Percentiles rank a stretch among this genome's conserved stretches.
These are phyloP conservation scores for Teleogryllus oceanicus DNA, from an alignment of 2,888 invertebrate genomes.

Conservation along the genomic window DNA sequence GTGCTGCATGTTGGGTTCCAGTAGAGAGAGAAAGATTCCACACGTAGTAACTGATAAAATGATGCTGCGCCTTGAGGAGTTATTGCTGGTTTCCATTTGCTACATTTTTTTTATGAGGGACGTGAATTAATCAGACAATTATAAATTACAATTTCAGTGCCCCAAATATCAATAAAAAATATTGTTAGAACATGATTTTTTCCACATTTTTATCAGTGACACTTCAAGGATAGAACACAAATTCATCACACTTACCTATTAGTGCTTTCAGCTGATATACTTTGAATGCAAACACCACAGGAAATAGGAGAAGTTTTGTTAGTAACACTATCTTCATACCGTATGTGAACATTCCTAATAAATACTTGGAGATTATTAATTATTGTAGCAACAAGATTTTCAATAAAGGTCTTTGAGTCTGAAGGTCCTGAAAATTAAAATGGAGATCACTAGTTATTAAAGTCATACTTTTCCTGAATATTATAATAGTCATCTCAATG, in stretches of 20 bases:
- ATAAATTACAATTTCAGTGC: too few species aligned
- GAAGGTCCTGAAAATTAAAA: constrained; percentile 53
- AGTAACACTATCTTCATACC: constrained; percentile 73
- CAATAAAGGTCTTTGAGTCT: constrained; percentile 57
- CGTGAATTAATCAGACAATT: too few species aligned
- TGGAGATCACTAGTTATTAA: background rate
- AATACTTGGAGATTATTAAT: constrained; percentile 77
- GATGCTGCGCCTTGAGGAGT: constrained; percentile 58
- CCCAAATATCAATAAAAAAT: background rate
- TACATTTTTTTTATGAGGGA: constrained; percentile 41
- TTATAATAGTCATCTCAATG: background rate
- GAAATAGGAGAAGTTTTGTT: constrained; percentile 64
- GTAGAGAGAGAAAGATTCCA: constrained; percentile 73
- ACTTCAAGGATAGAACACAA: background rate
- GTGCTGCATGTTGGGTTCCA: constrained; percentile 60
- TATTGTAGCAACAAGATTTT: constrained; percentile 69
- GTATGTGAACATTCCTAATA: constrained; percentile 72
- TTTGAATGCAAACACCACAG: constrained; percentile 73
- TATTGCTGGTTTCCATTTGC: constrained; percentile 73
- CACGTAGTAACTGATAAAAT: constrained; percentile 70
- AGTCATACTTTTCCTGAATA: background rate
- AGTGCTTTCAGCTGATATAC: constrained; percentile 73
- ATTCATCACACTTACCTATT: constrained; percentile 57
- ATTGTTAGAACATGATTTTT: background rate
- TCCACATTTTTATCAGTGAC: too few species aligned